Evolutionary conservation across 37 sponge, comb jelly and placozoan species (phyloP).

Genomic region (Oscarella lobularis): DNA sequence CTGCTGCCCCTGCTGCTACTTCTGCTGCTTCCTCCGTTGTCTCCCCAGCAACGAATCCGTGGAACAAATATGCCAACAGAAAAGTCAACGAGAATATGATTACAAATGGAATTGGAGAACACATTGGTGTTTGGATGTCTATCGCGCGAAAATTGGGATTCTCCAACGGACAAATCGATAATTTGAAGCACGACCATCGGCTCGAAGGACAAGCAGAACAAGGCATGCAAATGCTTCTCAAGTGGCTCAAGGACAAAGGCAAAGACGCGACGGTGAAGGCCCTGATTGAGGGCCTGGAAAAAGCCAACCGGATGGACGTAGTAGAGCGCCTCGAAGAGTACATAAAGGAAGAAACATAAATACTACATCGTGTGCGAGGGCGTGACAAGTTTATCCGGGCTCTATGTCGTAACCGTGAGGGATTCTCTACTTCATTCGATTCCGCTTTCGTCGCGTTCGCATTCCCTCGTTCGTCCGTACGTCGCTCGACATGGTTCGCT

Average conservation of each 20-base stretch:
- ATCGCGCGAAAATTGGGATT: not conserved
- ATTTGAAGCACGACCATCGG: not conserved
- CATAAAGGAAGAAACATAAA: no score
- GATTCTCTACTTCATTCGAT: no score
- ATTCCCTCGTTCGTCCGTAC: no score
- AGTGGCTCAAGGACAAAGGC: not conserved
- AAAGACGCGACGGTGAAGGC: not conserved
- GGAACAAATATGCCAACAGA: no score
- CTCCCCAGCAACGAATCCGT: no score
- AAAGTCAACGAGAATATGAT: not conserved
- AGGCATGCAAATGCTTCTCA: not conserved
- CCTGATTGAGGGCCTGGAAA: not conserved
- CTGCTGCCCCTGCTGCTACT: not conserved
- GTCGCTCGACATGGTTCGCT: no score
- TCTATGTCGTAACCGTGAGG: no score
- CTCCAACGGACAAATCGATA: not conserved
- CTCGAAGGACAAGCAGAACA: not conserved
- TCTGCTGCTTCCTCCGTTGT: not conserved
- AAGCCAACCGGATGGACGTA: no score
- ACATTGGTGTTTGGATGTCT: not conserved
- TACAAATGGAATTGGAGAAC: not conserved
- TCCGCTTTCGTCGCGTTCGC: no score
- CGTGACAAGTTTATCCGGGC: no score
- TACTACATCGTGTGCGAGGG: no score
- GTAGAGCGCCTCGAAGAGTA: no score